Evolutionary conservation across 2,797 vertebrate species (phyloP).

Genomic region (Dendrocincla tyrannina): DNA sequence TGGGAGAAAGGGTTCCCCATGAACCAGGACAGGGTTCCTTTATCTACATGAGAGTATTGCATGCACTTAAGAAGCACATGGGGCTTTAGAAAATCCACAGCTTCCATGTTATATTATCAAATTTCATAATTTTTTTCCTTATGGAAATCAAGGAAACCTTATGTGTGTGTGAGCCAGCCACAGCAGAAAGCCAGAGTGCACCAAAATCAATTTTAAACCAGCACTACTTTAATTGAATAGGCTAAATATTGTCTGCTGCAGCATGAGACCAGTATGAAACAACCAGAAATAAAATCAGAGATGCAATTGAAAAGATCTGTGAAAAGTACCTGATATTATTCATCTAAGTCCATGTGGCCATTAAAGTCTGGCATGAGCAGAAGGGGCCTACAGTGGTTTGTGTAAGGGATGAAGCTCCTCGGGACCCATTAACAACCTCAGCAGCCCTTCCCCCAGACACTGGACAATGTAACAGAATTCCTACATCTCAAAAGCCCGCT

Average conservation of each 20-base stretch:
- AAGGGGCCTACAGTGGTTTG: not conserved
- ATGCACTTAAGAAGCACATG: not conserved
- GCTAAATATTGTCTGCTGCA: not conserved
- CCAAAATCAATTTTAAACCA: not conserved
- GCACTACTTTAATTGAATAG: not conserved
- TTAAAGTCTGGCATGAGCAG: not conserved
- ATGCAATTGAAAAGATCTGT: not conserved
- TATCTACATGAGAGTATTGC: not conserved
- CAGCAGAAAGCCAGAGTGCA: not conserved
- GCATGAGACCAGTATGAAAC: not conserved
- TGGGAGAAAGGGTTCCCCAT: not conserved
- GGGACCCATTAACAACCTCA: not conserved
- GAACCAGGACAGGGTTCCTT: not conserved
- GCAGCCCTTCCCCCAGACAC: slow-evolving; percentile 25
- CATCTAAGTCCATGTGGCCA: not conserved
- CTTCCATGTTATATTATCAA: not conserved
- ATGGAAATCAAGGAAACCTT: not conserved
- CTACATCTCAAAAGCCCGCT: slow-evolving; percentile 46
- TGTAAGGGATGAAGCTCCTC: slow-evolving; percentile 27
- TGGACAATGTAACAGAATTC: slow-evolving; percentile 27
- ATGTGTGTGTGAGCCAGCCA: not conserved
- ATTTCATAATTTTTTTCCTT: not conserved
- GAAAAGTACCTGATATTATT: not conserved
- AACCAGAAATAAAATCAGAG: slow-evolving; percentile 8
- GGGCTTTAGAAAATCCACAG: not conserved